A percentile compares a stretch with the other conserved stretches of the same genome.
These are phyloP conservation scores for Myotis yumanensis DNA, from an alignment of 2,113 vertebrate species.

Conservation along the genomic window DNA sequence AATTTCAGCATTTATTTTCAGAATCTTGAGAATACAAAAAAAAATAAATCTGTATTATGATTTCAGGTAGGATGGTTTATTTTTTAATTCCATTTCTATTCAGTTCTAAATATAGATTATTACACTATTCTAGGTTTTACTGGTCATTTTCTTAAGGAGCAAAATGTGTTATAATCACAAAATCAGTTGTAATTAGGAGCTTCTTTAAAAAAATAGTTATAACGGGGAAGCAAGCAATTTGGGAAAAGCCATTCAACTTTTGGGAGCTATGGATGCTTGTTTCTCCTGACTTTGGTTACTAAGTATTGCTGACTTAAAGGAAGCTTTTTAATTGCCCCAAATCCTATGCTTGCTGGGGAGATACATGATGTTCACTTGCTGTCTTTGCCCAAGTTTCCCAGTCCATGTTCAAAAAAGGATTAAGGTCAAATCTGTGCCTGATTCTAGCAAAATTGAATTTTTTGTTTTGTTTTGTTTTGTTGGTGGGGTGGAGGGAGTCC, in stretches of 20 bases:
- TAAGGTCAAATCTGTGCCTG: background rate
- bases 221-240: background rate
- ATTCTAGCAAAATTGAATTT: constrained; percentile 5
- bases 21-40: background rate
- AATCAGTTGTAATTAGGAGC: constrained; percentile 2
- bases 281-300: background rate
- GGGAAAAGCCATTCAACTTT: background rate
- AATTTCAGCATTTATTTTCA: background rate
- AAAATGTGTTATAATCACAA: constrained; percentile 48
- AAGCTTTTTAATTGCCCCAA: background rate
- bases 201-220: background rate
- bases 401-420: background rate
- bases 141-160: constrained; percentile 21
- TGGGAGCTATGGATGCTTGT: background rate
- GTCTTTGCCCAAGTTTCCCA: background rate
- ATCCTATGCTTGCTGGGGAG: background rate
- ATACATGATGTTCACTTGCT: background rate
- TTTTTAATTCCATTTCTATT: constrained; percentile 21
- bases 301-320: background rate
- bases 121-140: background rate
- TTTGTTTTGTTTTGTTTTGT: constrained; percentile 29
- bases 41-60: background rate
- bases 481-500: background rate
- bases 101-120: constrained; percentile 4
- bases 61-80: constrained; percentile 12